Evolutionary conservation across 2,113 vertebrate genomes (phyloP).

Genomic region (Caranx melampygus): DNA sequence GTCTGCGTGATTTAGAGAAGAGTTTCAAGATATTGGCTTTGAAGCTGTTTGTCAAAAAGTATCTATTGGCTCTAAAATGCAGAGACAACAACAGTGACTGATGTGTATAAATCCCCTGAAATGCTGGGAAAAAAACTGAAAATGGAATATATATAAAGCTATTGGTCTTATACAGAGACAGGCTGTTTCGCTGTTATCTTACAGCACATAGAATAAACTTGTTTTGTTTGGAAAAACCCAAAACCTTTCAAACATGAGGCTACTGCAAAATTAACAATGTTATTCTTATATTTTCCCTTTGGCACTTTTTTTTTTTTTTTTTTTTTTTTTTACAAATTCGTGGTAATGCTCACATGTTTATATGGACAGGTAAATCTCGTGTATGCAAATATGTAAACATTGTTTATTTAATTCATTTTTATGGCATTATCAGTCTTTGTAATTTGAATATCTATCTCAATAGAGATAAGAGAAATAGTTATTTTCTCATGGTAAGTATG

Average conservation of each 20-base stretch:
- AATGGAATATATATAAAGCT: not conserved
- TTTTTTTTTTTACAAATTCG: not conserved
- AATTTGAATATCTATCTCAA: not conserved
- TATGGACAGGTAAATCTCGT: not conserved
- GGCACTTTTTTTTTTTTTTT: not conserved
- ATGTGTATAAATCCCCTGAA: conserved; percentile 3
- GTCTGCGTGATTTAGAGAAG: conserved; percentile 36
- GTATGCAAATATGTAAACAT: not conserved
- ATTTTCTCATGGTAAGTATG: not conserved
- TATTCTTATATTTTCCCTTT: not conserved
- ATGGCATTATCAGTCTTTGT: not conserved
- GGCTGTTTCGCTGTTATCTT: not conserved
- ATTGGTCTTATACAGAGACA: not conserved
- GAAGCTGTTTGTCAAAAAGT: conserved; percentile 32
- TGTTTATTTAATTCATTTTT: too few relatives aligned
- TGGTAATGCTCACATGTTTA: not conserved
- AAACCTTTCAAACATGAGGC: not conserved
- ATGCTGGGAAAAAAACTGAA: not conserved
- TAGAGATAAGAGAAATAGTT: not conserved
- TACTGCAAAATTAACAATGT: not conserved
- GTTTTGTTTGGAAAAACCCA: not conserved
- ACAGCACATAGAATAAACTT: not conserved
- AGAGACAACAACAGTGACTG: not conserved
- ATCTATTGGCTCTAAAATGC: not conserved
- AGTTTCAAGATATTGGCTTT: conserved; percentile 39